Conservation (phyloP, 2,888 invertebrate genomes). For the Podotricha telesiphe region DNA sequence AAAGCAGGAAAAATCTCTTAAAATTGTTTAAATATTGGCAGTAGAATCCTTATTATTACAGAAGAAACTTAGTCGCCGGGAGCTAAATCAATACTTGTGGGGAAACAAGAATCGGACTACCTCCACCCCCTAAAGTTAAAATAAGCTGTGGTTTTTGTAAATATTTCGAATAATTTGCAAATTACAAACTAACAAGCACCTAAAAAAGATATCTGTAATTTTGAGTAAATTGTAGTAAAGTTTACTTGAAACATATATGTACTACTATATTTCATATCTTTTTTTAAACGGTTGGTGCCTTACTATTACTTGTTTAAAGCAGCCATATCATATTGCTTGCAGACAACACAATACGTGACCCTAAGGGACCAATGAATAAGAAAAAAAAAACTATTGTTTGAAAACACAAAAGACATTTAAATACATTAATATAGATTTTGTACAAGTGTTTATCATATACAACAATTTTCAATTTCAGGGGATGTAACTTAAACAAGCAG, state of each 20-base stretch:
- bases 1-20: conserved; percentile 40
- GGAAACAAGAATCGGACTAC: conserved; percentile 58
- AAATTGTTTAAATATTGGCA: conserved; percentile 47
- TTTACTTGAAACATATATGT: not conserved
- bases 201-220: not conserved
- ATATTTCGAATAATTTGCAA: conserved; percentile 22
- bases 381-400: conserved; percentile 1
- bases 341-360: conserved; percentile 1
- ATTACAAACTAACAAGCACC: not conserved
- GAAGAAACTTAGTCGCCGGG: conserved; percentile 60
- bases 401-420: conserved; percentile 13
- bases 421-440: conserved; percentile 11
- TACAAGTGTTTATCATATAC: not conserved
- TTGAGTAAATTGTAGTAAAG: not conserved
- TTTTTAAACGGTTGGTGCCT: not conserved
- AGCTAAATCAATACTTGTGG: conserved; percentile 69
- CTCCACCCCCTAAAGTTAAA: conserved; percentile 56
- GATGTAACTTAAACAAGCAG: not conserved
- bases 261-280: not conserved
- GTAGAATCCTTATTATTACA: conserved; percentile 55
- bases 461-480: not conserved
- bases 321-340: conserved; percentile 6
- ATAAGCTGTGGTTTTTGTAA: conserved; percentile 49
- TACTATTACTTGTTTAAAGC: no score
- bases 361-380: not conserved